phyloP scores from a whole-genome alignment of 37 sponge, comb jelly and placozoan species.

The Haliclona indistincta region DNA sequence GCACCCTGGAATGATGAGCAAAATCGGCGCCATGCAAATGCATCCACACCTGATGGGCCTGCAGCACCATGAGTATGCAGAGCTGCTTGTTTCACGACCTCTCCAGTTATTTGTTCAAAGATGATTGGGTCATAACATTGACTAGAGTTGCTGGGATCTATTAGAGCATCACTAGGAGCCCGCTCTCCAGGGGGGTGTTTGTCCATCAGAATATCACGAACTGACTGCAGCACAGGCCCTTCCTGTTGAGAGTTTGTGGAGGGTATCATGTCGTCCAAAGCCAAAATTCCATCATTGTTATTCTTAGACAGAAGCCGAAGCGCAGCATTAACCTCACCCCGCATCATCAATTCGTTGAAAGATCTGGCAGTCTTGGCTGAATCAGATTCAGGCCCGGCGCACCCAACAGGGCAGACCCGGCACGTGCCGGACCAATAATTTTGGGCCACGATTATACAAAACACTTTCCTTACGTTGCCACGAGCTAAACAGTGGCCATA shows the following conservation, averaged over 20 bases:
- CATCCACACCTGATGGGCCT: constrained; percentile 51
- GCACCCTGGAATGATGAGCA: constrained; percentile 43
- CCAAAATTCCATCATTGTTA: constrained; percentile 1
- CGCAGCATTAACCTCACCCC: constrained; percentile 29
- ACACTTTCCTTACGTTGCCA: no score
- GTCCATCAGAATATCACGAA: background rate
- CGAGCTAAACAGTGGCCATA: no score
- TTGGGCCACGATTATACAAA: no score
- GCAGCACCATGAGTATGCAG: constrained; percentile 38
- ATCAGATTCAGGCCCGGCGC: no score
- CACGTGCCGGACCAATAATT: no score
- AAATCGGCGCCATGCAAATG: constrained; percentile 33
- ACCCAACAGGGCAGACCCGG: no score
- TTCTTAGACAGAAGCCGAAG: constrained; percentile 19
- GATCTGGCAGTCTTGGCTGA: no score
- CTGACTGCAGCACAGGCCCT: no score
- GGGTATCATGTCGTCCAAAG: constrained; percentile 8
- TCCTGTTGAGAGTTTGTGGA: background rate
- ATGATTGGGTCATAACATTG: no score
- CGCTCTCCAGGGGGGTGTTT: constrained; percentile 19
- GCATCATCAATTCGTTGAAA: constrained; percentile 5
- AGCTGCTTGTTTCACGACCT: constrained; percentile 3
- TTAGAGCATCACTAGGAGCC: background rate
- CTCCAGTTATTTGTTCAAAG: constrained; percentile 21
- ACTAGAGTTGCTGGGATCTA: no score